Evolutionary conservation across 2,888 invertebrate genomes (phyloP), one percentile per base, ranked within the genome.

Genomic region (Timema podura): DNA sequence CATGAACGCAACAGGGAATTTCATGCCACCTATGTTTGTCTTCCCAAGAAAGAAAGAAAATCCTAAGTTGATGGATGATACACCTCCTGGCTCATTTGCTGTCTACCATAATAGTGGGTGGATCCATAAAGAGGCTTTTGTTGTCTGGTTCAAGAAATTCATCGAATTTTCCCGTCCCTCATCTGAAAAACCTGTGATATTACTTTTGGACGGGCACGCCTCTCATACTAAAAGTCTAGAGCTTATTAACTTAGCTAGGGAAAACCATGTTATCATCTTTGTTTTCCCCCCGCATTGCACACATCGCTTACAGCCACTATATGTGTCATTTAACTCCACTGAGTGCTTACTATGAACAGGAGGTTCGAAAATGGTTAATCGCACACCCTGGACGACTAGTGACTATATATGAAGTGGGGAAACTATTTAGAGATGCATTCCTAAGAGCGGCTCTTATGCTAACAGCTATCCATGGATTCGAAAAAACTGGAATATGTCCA

Each of bases 81-180:
- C 73, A 57, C 72, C 67, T 13, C 74, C 74, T 46, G 74, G 74
- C 9, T 69, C 64, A 7, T 66, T 54, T 54, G 73, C 68, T 45
- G 64, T 64, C 49, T 74, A 71, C 59, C 73, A 75, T 65, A 30
- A 70, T 45, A 69, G 71, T 47, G 74, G 74, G 5, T 76, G 73
- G 74, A 75, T 75, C 57, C 68, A 73, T 11, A 74, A 59, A 30
- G 61, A 61, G 5, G 11, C 10, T 15, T 61, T 61, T 7, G 6
- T 61, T 61, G 9, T 16, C 11, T 61, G 61, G 61, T 61, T 61
- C 13, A 13, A 15, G 13, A 61, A 61, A 61, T 61, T n/a, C 13
- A 61, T 30, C 11, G 61, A 61, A 30, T 30, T 71, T 71, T 70
- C 48, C 68, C 47, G 68, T 71, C 10, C 69, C 68, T 47, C 71